Conservation (phyloP, 2,113 vertebrate species). For the Columbina picui region DNA sequence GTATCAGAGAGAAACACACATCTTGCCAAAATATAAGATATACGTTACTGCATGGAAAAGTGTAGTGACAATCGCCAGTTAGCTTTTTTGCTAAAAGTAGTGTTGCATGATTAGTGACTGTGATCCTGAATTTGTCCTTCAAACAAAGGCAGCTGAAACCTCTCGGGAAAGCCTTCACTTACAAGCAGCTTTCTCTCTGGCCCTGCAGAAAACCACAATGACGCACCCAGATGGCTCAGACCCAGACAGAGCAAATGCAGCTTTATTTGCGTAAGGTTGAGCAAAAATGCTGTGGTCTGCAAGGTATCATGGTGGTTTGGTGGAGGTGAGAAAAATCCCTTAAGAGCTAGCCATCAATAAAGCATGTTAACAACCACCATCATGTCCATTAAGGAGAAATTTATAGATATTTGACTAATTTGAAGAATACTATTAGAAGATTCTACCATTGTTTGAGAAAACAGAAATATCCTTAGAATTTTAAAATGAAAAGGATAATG, state of each 20-base stretch:
- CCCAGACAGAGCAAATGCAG: neutral
- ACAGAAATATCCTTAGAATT: neutral
- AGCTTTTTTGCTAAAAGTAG: neutral
- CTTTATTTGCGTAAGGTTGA: neutral
- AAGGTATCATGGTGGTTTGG: neutral
- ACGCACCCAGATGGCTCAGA: neutral
- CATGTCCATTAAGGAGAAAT: neutral
- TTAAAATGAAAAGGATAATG: neutral
- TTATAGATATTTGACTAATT: neutral
- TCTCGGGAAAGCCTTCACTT: neutral
- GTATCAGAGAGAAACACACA: neutral
- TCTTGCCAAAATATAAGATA: neutral
- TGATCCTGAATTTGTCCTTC: neutral
- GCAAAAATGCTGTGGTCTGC: neutral
- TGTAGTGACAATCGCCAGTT: neutral
- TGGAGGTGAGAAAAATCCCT: neutral
- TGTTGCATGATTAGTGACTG: neutral
- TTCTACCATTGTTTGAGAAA: neutral
- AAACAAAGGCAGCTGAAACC: neutral
- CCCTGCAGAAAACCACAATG: neutral
- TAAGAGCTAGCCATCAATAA: neutral
- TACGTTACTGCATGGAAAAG: neutral
- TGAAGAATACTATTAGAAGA: neutral
- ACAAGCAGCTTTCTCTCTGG: neutral
- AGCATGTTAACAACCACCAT: neutral